Evolutionary conservation across 2,113 vertebrate species (phyloP), one percentile per base, ranked within the genome.

Genomic region (Verasper variegatus): DNA sequence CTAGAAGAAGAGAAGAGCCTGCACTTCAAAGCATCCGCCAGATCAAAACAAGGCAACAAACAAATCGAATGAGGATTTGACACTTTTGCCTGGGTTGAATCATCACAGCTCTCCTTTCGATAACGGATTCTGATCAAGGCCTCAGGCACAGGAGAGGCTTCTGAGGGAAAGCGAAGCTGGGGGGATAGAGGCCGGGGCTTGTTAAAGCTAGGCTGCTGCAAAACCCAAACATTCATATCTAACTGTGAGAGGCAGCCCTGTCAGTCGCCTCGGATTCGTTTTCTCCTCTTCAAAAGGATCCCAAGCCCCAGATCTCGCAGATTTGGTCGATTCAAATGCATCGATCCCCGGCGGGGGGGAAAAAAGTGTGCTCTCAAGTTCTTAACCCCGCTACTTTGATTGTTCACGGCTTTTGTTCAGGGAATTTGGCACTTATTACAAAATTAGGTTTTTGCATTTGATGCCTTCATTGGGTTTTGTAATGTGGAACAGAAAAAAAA

Each of bases 261-360:
- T 74, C 86, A 60, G 81, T 81, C 51, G 62, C 86, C 88, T 91
- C 87, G 84, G 83, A 92, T 80, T 71, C 91, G 82, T 87, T 83
- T 89, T 92, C 90, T 89, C 82, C 82, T 91, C 93, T 93, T 94
- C 93, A 95, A 94, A 94, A 91, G 91, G 74, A 93, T 49, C 76
- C 83, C 88, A 74, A 92, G 87, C 91, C 88, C 90, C 77, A 90
- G 89, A 93, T 93, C 92, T 88, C 49, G 5, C 80, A 82, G 88
- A 92, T 91, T 87, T 91, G 86, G 90, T 91, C 82, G 80, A 94
- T 93, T 90, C 83, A 71, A 88, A 83, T 45, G 76, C 88, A 91
- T 92, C 59, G 91, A 94, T 91, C 86, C 74, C 15, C 74, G 23
- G 68, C 66, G 14, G 71, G 21, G 68, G 63, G 74, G 18, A n/a